These are phyloP conservation scores for Sebastes wilsoni DNA, from an alignment of 2,797 vertebrate species.

Conservation along the genomic window DNA sequence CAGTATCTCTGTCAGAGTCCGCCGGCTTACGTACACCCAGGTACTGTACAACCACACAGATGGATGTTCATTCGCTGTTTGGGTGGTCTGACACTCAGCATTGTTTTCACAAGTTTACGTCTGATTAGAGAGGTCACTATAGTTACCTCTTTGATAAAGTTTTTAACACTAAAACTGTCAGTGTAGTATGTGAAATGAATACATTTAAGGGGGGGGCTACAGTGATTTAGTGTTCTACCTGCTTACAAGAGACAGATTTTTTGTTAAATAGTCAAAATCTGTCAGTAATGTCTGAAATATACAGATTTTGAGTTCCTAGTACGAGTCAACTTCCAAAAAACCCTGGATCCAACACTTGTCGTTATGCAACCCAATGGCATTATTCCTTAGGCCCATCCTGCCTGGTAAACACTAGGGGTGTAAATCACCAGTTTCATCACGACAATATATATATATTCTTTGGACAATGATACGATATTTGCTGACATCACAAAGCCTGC, in stretches of 20 bases:
- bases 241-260: not conserved
- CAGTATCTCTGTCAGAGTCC: constrained; percentile 88
- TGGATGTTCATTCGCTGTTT: not conserved
- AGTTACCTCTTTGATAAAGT: not conserved
- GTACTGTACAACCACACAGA: constrained; percentile 62
- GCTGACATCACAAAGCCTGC: too few species aligned
- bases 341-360: not conserved
- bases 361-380: not conserved
- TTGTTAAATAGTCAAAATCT: not conserved
- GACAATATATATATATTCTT: too few species aligned
- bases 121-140: not conserved
- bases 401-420: not conserved
- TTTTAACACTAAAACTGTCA: not conserved
- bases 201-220: not conserved
- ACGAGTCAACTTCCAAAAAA: not conserved
- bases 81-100: not conserved
- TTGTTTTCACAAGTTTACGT: not conserved
- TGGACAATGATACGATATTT: too few species aligned
- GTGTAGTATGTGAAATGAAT: not conserved
- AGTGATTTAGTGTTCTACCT: not conserved
- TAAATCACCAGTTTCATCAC: too few species aligned
- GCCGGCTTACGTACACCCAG: constrained; percentile 90
- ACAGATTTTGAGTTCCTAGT: not conserved
- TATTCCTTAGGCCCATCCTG: not conserved
- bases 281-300: not conserved